Percentiles rank a stretch among this genome's conserved stretches.
Conservation (phyloP, 2,888 invertebrate genomes). For the Drosophila kokeensis region DNA sequence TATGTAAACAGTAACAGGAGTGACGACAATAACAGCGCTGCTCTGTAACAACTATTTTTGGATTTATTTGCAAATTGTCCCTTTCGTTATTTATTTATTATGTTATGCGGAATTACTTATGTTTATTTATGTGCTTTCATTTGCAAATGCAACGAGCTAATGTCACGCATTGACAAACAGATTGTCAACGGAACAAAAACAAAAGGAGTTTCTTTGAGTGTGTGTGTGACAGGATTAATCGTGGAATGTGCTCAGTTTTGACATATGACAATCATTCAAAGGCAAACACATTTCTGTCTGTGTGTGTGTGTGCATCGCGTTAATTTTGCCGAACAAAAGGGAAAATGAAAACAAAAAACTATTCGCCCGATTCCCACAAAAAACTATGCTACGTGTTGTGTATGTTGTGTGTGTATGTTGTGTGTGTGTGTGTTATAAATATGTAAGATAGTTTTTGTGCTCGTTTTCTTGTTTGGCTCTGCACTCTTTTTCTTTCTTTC, state of each 20-base stretch:
- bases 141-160: conserved; percentile 57
- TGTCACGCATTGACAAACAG: conserved; percentile 58
- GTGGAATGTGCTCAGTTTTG: conserved; percentile 56
- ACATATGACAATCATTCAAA: conserved; percentile 75
- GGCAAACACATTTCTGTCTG: conserved; percentile 25
- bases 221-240: conserved; percentile 60
- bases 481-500: conserved; percentile 10
- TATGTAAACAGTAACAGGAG: conserved; percentile 39
- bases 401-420: conserved; percentile 18
- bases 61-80: conserved; percentile 41
- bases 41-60: conserved; percentile 56
- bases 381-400: conserved; percentile 62
- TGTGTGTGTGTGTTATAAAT: conserved; percentile 64
- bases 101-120: conserved; percentile 12
- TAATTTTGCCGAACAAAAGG: conserved; percentile 6
- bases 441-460: conserved; percentile 73
- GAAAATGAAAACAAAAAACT: conserved; percentile 14
- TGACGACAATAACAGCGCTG: conserved; percentile 33
- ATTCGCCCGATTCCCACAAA: conserved; percentile 29
- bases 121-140: conserved; percentile 30
- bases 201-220: neutral
- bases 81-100: conserved; percentile 32
- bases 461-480: conserved; percentile 52
- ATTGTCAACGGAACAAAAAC: conserved; percentile 9
- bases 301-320: conserved; percentile 15